phyloP scores from a whole-genome alignment of 2,113 vertebrate species.

The Saimiri boliviensis region DNA sequence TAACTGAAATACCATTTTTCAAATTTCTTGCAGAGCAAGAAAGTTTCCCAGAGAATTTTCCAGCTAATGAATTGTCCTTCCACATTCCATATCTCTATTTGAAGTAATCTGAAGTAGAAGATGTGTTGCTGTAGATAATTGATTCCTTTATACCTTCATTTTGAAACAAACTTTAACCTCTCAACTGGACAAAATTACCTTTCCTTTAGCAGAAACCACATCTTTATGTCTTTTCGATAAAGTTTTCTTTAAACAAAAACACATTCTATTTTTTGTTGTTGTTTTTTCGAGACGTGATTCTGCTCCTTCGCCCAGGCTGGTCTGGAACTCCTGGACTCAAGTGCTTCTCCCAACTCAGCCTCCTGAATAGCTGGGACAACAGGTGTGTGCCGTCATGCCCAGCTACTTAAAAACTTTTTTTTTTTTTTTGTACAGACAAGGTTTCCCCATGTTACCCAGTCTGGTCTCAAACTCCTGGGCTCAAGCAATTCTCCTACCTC shows the following conservation, averaged over 20 bases:
- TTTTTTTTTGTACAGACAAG: too few species aligned
- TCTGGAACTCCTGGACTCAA: background rate
- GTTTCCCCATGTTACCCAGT: background rate
- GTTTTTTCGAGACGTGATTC: background rate
- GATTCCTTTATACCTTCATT: background rate
- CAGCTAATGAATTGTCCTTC: background rate
- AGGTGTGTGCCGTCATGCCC: background rate
- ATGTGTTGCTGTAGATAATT: background rate
- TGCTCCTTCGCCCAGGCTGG: background rate
- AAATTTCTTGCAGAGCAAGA: constrained; percentile 13
- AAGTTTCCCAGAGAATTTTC: constrained; percentile 37
- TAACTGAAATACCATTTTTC: background rate
- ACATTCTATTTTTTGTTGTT: background rate
- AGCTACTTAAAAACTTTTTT: too few species aligned
- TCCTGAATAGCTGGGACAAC: background rate
- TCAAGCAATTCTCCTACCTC: background rate
- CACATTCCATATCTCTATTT: background rate
- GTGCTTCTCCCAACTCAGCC: background rate
- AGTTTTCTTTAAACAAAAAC: background rate
- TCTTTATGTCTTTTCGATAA: background rate
- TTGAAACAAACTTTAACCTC: background rate
- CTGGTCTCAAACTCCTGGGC: background rate
- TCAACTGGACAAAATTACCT: background rate
- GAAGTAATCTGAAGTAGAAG: background rate
- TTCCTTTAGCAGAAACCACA: background rate